Conservation (phyloP, 2,797 vertebrate species). For the Manis pentadactyla region DNA sequence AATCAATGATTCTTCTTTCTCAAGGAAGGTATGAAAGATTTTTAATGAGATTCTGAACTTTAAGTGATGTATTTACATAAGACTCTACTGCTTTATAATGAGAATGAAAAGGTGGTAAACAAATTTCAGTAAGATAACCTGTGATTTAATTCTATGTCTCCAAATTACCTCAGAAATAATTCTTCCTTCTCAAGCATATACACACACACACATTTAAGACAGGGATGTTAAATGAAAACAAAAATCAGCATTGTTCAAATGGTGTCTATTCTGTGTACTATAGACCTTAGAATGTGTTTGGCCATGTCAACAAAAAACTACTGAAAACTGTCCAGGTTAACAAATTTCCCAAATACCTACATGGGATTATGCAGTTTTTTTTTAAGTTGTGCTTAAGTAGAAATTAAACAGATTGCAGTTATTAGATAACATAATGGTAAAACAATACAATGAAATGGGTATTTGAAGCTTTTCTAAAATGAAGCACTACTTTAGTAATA, state of each 20-base stretch:
- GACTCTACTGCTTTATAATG: neutral
- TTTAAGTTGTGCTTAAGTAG: neutral
- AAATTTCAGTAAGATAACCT: neutral
- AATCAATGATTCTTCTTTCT: constrained; percentile 23
- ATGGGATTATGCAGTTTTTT: neutral
- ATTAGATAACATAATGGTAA: neutral
- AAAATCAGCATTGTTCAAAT: neutral
- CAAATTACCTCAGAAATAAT: neutral
- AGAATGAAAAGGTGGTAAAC: neutral
- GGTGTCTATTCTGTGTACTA: neutral
- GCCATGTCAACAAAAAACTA: neutral
- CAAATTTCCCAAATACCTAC: neutral
- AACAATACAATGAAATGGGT: neutral
- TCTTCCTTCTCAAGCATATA: neutral
- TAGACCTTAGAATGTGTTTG: neutral
- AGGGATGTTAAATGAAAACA: neutral
- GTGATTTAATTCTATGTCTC: neutral
- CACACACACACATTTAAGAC: neutral
- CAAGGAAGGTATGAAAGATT: neutral
- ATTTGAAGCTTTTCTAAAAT: neutral
- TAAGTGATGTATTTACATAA: constrained; percentile 51
- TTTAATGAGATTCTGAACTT: constrained; percentile 65
- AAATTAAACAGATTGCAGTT: neutral
- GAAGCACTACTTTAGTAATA: neutral
- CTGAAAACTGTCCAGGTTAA: neutral